These are phyloP conservation scores for Pipa parva DNA, from an alignment of 2,113 vertebrate genomes.

Conservation along the genomic window DNA sequence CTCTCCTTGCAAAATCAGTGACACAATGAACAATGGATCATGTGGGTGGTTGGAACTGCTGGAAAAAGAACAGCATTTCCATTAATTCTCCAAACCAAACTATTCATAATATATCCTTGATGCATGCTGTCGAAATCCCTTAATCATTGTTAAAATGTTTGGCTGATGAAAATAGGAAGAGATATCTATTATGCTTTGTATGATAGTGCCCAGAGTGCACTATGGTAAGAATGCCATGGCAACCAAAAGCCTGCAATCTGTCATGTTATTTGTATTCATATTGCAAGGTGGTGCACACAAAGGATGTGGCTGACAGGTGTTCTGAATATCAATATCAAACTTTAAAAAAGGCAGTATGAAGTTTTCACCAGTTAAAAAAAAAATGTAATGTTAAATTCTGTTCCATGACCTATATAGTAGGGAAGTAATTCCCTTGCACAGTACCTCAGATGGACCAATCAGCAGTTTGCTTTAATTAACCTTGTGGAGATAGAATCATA, in stretches of 20 bases:
- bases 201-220: slow-evolving; percentile 54
- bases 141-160: slow-evolving; percentile 56
- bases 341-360: slow-evolving; percentile 45
- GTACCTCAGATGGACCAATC: too few relatives aligned
- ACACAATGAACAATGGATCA: slow-evolving; percentile 7
- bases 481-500: too few relatives aligned
- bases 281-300: slow-evolving; percentile 50
- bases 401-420: too few relatives aligned
- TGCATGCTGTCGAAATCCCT: slow-evolving; percentile 42
- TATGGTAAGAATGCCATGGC: slow-evolving; percentile 48
- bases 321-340: slow-evolving; percentile 51
- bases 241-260: slow-evolving; percentile 56
- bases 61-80: slow-evolving; percentile 44
- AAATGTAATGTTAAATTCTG: too few relatives aligned
- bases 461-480: too few relatives aligned
- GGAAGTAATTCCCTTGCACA: too few relatives aligned
- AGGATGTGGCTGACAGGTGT: slow-evolving; percentile 54
- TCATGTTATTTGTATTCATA: slow-evolving; percentile 57
- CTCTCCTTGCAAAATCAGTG: too few relatives aligned
- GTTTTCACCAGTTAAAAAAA: slow-evolving; percentile 24
- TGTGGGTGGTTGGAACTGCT: slow-evolving; percentile 42
- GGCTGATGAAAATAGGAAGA: slow-evolving; percentile 54
- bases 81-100: neutral
- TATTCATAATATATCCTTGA: slow-evolving; percentile 17
- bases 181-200: slow-evolving; percentile 57